Base-by-base conservation (phyloP, 2,797 vertebrate genomes). In the Linurgus olivaceus region DNA sequence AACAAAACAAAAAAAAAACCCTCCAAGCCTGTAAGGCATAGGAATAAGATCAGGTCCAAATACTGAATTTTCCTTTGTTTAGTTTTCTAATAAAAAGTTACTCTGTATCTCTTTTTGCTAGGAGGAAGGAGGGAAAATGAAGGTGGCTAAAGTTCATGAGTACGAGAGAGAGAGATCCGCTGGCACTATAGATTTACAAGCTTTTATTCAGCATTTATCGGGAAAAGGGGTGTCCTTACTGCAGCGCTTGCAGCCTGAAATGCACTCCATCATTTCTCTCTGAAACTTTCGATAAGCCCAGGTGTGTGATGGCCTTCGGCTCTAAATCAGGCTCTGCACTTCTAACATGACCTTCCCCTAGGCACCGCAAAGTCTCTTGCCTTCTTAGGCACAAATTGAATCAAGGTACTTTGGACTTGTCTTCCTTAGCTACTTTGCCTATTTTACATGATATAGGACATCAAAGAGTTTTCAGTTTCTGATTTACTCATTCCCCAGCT, bases 261-360 rank as follows among this genome's bases (percentile, higher is more conserved):
- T 95, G 59, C 63, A 90, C 54, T 94, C 66, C 51, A 66, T 97
- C 93, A 96, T 97, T 96, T 94, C 82, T 96, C 93, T 94, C 96
- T 82, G 94, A 97, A 94, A 75, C 31, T 90, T 33, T n/a, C 8
- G 48, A 68, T 94, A 92, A 95, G 70, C 97, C 96, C 97, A 98
- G 97, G 98, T 98, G 95, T 98, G 98, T 97, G 96, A 98, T 92
- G 80, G 74, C 91, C 96, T 93, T 96, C 58, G 96, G 97, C 91
- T 86, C 76, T 97, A 97, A 97, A 91, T 98, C 97, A 98, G 96
- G 86, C 75, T 83, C 91, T 95, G 95, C 70, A 96, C 90, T 93
- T 97, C 92, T 94, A 97, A 93, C 90, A 88, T 82, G 96, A 98
- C 98, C 97, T 98, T 96, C 98, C 98, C 97, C 57, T 35, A 81